Evolutionary conservation across 2,888 invertebrate genomes (phyloP).

Genomic region (Tiliacea citrago): DNA sequence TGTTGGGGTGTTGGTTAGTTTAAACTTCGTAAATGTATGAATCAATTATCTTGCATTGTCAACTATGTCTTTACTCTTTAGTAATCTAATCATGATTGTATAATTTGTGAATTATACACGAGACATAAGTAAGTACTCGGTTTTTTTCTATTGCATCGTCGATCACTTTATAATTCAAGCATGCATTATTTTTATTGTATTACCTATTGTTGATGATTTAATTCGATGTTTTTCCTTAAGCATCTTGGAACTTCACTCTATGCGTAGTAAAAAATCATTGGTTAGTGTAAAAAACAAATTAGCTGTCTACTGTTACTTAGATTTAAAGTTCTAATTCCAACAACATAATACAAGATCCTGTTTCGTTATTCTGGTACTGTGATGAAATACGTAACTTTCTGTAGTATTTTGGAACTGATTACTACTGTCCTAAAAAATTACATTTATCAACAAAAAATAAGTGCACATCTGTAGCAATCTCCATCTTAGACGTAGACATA

Average conservation of each 20-base stretch:
- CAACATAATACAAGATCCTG: not conserved
- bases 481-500: too few species aligned
- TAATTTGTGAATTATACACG: too few species aligned
- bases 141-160: not conserved
- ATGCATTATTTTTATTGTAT: not conserved
- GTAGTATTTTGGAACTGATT: too few species aligned
- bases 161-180: conserved; percentile 1
- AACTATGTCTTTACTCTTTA: too few species aligned
- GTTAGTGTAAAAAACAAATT: not conserved
- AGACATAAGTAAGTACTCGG: too few species aligned
- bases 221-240: conserved; percentile 16
- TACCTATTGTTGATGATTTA: conserved; percentile 14
- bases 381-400: too few species aligned
- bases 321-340: not conserved
- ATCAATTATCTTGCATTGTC: too few species aligned
- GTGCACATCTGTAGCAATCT: not conserved
- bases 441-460: too few species aligned
- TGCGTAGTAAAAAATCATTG: not conserved
- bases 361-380: not conserved
- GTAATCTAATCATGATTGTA: too few species aligned
- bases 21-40: too few species aligned
- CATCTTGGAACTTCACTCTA: not conserved
- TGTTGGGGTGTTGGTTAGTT: too few species aligned
- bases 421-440: too few species aligned
- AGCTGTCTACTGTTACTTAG: not conserved